Conservation (phyloP, 2,113 vertebrate species). For the Paralichthys olivaceus region DNA sequence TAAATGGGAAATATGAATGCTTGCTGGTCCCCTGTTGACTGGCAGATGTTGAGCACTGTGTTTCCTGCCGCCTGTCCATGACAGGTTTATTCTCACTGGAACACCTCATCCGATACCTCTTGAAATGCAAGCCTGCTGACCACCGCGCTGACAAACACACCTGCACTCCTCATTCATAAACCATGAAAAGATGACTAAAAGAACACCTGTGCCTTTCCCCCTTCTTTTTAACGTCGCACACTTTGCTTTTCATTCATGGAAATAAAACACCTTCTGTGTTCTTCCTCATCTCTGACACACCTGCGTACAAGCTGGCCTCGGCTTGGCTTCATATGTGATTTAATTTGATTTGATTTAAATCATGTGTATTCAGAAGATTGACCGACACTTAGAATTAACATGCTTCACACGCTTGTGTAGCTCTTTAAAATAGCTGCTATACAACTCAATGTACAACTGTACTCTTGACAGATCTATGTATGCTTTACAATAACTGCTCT, state of each 20-base stretch:
- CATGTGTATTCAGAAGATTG: constrained; percentile 7
- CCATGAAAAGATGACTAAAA: constrained; percentile 40
- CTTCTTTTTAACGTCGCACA: not conserved
- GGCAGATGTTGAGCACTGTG: constrained; percentile 1
- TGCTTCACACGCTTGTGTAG: not conserved
- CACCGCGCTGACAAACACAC: constrained; percentile 30
- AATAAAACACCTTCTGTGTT: not conserved
- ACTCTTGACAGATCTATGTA: not conserved
- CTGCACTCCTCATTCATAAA: constrained; percentile 61
- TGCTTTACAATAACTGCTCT: not conserved
- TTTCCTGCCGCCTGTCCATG: not conserved
- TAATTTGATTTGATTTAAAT: constrained; percentile 25
- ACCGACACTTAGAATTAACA: constrained; percentile 13
- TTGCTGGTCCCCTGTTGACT: not conserved
- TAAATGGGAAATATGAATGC: constrained; percentile 23
- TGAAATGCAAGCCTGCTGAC: constrained; percentile 52
- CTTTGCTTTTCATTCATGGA: constrained; percentile 38
- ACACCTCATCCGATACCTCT: constrained; percentile 22
- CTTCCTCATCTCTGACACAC: not conserved
- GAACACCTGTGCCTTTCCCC: constrained; percentile 12
- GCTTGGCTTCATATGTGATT: not conserved
- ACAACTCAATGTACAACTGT: not conserved
- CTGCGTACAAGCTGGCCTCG: not conserved
- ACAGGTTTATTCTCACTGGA: constrained; percentile 4
- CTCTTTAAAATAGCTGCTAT: not conserved